phyloP scores from a whole-genome alignment of 1,140 invertebrate species.

The Drosophila parvula region DNA sequence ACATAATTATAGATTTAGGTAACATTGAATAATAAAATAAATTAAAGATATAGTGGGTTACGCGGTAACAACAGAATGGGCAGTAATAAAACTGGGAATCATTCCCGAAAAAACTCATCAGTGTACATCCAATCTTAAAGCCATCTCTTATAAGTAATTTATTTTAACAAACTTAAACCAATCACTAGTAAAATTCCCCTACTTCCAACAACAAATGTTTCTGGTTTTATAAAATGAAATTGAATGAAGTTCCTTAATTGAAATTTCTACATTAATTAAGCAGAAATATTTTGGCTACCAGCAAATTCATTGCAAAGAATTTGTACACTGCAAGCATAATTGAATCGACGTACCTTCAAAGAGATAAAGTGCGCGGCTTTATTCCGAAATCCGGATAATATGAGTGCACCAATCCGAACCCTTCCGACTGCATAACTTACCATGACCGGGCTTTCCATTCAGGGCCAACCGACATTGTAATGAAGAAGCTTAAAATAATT shows the following conservation, averaged over 20 bases:
- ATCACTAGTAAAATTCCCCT: too few species aligned
- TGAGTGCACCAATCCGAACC: neutral
- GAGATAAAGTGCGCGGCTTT: constrained; percentile 2
- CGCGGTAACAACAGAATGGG: too few species aligned
- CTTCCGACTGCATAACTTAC: neutral
- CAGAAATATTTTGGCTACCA: constrained; percentile 12
- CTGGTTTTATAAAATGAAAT: neutral
- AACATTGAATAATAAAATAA: too few species aligned
- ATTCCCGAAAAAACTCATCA: too few species aligned
- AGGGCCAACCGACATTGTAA: constrained; percentile 20
- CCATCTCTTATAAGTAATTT: too few species aligned
- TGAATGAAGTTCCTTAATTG: neutral
- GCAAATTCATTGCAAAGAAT: neutral
- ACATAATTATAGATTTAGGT: too few species aligned
- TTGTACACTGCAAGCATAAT: constrained; percentile 18
- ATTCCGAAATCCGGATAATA: constrained; percentile 10
- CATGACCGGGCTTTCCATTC: constrained; percentile 2
- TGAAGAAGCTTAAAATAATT: constrained; percentile 63
- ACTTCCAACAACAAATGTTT: neutral
- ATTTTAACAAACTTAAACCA: too few species aligned
- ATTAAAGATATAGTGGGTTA: too few species aligned
- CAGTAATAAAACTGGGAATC: too few species aligned
- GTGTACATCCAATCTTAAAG: too few species aligned
- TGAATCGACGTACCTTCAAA: constrained; percentile 1
- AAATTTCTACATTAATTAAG: constrained; percentile 11